Base-by-base conservation (phyloP, 2,888 invertebrate genomes). In the Pseudoips prasinana region DNA sequence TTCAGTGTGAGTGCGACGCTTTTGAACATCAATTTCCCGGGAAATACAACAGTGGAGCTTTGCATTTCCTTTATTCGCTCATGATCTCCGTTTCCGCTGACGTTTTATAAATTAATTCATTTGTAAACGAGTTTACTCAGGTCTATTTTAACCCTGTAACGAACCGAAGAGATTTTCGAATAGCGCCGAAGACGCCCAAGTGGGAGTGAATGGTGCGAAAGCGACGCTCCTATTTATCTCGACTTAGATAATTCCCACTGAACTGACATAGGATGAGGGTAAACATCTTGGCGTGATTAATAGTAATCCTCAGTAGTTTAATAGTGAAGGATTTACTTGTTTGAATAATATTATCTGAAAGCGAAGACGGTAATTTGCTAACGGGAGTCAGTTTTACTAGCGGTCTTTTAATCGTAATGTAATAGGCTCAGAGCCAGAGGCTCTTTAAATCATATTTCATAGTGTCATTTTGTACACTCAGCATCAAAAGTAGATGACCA, bases 271-370 rank as follows among this genome's bases (percentile, higher is more conserved):
- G 75, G 82, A 83, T 83, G 76, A 83, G 83, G 82, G 83, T 84
- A 83, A 84, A 81, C 83, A 83, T 79, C 82, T 81, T 82, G 81
- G 74, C 79, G 80, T 84, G 82, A 84, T 82, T 83, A 82, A 84
- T 83, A 75, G 81, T 80, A 79, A 83, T 80, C 78, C 79, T 72
- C 69, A 77, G 74, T 79, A 78, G 80, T 80, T 83, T 81, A 82
- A 79, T 78, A 78, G 79, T 80, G 70, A 71, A 72, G 76, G 74
- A 78, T 75, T 81, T 76, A 73, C 64, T 75, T 75, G 76, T 79
- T 79, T 73, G 75, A 80, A 79, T 80, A 73, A 76, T 70, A 73
- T 71, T 71, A 70, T 70, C 64, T 64, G 48, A 50, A 56, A 36
- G 29, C 56, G 55, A 56, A 54, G 49, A 55, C 53, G 63, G 63